phyloP scores from a whole-genome alignment of 1,140 invertebrate species.

The Diachasma alloeum region DNA sequence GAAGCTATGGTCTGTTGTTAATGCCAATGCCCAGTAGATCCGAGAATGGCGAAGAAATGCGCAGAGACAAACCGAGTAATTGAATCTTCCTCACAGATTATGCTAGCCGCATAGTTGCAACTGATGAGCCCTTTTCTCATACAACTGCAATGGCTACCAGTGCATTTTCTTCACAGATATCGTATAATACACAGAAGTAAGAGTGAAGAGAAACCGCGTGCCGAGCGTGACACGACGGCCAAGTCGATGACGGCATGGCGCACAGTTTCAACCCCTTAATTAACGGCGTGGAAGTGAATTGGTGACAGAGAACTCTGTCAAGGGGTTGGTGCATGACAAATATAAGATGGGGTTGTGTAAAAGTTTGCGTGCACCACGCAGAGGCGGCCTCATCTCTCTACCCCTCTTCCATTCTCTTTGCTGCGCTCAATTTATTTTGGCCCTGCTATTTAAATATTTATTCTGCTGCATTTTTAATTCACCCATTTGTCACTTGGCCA shows the following conservation, averaged over 20 bases:
- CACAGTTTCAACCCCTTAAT: conserved; percentile 15
- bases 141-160: not conserved
- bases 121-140: not conserved
- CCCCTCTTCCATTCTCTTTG: not conserved
- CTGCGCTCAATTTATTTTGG: conserved; percentile 12
- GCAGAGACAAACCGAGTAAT: no score
- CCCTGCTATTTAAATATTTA: not conserved
- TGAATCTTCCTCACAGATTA: no score
- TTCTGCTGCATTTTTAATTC: not conserved
- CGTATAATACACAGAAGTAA: not conserved
- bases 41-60: no score
- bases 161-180: not conserved
- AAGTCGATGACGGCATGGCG: not conserved
- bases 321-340: conserved; percentile 13
- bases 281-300: conserved; percentile 15
- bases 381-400: not conserved
- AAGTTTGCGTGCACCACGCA: conserved; percentile 29
- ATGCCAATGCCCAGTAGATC: no score
- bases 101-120: not conserved
- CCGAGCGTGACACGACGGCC: conserved; percentile 22
- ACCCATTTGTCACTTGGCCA: not conserved
- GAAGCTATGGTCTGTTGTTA: no score
- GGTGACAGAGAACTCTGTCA: not conserved
- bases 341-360: conserved; percentile 15
- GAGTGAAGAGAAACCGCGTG: not conserved